phyloP scores from a whole-genome alignment of 2,888 invertebrate genomes.

The Oligia latruncula region DNA sequence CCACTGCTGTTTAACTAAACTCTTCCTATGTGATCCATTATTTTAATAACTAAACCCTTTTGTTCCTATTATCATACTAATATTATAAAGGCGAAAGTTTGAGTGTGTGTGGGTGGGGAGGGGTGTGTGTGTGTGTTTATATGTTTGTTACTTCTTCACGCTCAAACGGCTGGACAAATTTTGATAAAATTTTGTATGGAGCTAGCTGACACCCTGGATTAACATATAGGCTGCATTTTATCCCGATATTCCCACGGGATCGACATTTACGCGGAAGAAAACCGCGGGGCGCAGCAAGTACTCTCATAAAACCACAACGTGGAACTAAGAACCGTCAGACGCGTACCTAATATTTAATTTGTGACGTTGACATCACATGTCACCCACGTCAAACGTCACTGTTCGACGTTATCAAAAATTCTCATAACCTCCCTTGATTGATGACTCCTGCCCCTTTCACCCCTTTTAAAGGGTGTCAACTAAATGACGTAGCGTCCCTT shows the following conservation, averaged over 20 bases:
- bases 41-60: neutral
- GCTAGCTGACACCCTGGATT: too few species aligned
- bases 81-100: too few species aligned
- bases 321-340: slow-evolving; percentile 13
- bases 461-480: slow-evolving; percentile 46
- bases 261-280: too few species aligned
- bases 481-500: slow-evolving; percentile 60
- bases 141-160: too few species aligned
- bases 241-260: too few species aligned
- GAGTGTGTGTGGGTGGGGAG: too few species aligned
- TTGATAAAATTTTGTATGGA: too few species aligned
- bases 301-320: neutral
- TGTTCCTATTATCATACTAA: neutral
- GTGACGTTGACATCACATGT: slow-evolving; percentile 19
- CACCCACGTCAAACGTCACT: slow-evolving; percentile 58
- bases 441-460: slow-evolving; percentile 56
- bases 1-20: neutral
- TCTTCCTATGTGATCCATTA: neutral
- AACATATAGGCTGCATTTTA: too few species aligned
- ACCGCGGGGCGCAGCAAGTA: too few species aligned
- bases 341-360: slow-evolving; percentile 35
- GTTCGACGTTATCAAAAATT: slow-evolving; percentile 65
- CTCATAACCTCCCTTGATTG: slow-evolving; percentile 70
- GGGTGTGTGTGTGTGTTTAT: too few species aligned
- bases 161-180: too few species aligned